Percentiles rank a stretch among this genome's conserved stretches.
Evolutionary conservation across 2,797 vertebrate species (phyloP).

Genomic region (Sebastiscus albofasciatus): DNA sequence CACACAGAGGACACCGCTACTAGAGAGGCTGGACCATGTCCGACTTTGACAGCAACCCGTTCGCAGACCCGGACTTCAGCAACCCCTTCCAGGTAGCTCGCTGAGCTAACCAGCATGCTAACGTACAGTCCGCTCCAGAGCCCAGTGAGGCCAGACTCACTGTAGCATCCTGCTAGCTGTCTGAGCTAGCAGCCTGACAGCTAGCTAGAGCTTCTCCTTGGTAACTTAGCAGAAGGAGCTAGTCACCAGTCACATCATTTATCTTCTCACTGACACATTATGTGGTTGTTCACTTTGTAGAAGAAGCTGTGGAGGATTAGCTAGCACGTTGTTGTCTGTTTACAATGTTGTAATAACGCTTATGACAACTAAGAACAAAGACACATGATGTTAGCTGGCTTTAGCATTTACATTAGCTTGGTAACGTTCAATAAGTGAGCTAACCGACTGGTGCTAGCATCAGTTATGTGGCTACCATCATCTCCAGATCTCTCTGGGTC

Average conservation of each 20-base stretch:
- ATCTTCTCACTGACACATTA: background rate
- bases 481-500: background rate
- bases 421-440: background rate
- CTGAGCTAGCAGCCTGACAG: conserved; percentile 16
- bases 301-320: background rate
- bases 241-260: background rate
- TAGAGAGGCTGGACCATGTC: conserved; percentile 85
- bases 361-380: conserved; percentile 39
- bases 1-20: conserved; percentile 15
- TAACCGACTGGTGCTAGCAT: background rate
- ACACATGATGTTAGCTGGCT: conserved; percentile 31
- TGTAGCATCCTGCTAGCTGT: conserved; percentile 30
- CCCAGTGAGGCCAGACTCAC: conserved; percentile 29
- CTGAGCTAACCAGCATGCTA: conserved; percentile 38
- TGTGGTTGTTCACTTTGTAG: background rate
- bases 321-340: background rate
- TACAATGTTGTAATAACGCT: background rate
- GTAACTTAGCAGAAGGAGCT: background rate
- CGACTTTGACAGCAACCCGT: conserved; percentile 97
- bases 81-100: conserved; percentile 91
- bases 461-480: background rate
- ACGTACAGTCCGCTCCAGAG: conserved; percentile 10
- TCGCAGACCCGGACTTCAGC: conserved; percentile 97
- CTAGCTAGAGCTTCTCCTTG: background rate
- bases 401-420: conserved; percentile 34